These are phyloP conservation scores for Acanthiza pusilla DNA, from an alignment of 2,797 vertebrate genomes.

Conservation along the genomic window DNA sequence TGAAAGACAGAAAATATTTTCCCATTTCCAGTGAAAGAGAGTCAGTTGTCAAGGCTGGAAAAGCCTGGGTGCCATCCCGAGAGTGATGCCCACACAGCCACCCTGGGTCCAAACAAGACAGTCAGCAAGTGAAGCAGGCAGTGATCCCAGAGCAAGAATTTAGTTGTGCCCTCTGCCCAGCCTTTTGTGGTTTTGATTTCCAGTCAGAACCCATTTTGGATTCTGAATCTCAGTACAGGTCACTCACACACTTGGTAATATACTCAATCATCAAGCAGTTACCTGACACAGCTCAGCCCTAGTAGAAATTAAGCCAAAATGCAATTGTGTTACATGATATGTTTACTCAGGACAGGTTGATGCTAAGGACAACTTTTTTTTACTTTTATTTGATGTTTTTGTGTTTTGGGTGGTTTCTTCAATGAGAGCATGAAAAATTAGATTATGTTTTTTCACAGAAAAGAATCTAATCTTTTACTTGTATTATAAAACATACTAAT, in stretches of 20 bases:
- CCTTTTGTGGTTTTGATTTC: not conserved
- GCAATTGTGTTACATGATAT: not conserved
- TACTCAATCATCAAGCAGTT: not conserved
- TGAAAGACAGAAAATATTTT: not conserved
- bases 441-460: not conserved
- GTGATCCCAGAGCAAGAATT: not conserved
- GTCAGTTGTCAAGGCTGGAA: not conserved
- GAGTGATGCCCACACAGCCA: not conserved
- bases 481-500: not conserved
- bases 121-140: not conserved
- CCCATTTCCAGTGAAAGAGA: not conserved
- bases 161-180: not conserved
- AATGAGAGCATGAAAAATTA: not conserved
- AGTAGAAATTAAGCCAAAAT: not conserved
- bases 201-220: not conserved
- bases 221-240: not conserved
- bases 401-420: not conserved
- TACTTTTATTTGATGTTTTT: not conserved
- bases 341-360: not conserved
- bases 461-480: not conserved
- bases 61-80: not conserved
- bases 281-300: not conserved
- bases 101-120: accelerated
- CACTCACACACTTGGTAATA: not conserved
- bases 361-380: not conserved